A percentile compares a stretch with the other conserved stretches of the same genome.
These are phyloP conservation scores for Heliothis subflexa DNA, from an alignment of 1,140 invertebrate species.

Conservation along the genomic window DNA sequence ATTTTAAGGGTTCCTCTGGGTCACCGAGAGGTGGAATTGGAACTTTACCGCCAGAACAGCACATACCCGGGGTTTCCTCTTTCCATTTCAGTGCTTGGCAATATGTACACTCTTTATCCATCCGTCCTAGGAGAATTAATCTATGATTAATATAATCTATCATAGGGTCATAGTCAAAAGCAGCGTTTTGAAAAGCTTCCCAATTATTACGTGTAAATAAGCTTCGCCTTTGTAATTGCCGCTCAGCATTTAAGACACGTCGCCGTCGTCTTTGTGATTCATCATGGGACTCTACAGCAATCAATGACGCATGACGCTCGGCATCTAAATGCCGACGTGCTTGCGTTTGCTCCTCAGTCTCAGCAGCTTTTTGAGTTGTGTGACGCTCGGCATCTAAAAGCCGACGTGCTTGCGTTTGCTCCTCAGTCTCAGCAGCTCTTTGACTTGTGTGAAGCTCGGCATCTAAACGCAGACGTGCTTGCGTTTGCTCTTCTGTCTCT, in stretches of 20 bases:
- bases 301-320: conserved; percentile 56
- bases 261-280: conserved; percentile 47
- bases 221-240: too few species aligned
- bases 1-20: conserved; percentile 59
- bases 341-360: too few species aligned
- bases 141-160: conserved; percentile 50
- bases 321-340: conserved; percentile 55
- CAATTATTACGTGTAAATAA: conserved; percentile 55
- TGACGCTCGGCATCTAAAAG: too few species aligned
- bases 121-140: conserved; percentile 54
- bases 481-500: conserved; percentile 46
- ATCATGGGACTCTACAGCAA: too few species aligned
- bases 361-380: too few species aligned
- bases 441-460: conserved; percentile 49
- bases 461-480: conserved; percentile 40
- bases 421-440: conserved; percentile 50
- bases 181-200: conserved; percentile 52
- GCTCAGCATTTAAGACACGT: conserved; percentile 49
- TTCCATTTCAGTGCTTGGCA: conserved; percentile 71
- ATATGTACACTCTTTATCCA: conserved; percentile 52
- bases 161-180: conserved; percentile 58
- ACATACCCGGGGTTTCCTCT: conserved; percentile 66
- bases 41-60: conserved; percentile 62
- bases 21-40: conserved; percentile 55
- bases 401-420: conserved; percentile 48